Base-by-base conservation (phyloP, 1,140 invertebrate species). In the Thereuonema tuberculata region DNA sequence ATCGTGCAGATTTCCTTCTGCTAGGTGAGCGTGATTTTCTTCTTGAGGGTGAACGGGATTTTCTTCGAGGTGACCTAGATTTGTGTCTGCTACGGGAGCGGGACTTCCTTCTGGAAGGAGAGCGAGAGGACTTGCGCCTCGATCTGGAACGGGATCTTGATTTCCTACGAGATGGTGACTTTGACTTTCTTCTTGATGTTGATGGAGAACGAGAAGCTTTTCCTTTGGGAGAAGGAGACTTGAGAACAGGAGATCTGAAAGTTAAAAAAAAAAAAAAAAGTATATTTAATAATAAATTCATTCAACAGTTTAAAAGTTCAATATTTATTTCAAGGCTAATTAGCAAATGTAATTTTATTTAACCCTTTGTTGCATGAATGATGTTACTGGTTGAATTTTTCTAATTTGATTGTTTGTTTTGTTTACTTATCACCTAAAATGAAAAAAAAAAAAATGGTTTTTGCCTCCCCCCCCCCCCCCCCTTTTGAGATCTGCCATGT, bases 71-170 rank as follows among this genome's bases (percentile, higher is more conserved):
- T 12, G 62, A 56, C 25, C 28, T 26, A 14, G 63, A 63, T 37
- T 63, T 59, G 2, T 27, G 20, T 20, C 57, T 25, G 43, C 53
- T 46, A n/a, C 50, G 61, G 1, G 62, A 63, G 26, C 52, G 56
- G 17, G 47, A 43, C 26, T 37, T 24, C n/a, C 48, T 24, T 61
- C 50, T 1, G 21, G 59, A 65, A 17, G 59, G 59, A 21, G 65
- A 66, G 25, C 64, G 50, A 3, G 63, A 64, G 48, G 50, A 56
- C 31, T 60, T 65, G 1, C 61, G 58, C 25, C 67, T 52, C 9
- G 69, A 70, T n/a, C 69, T 59, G 26, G 69, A 67, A 1, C 62
- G 56, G 14, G 62, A 63, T 15, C 66, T 56, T 31, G 56, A 71
- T 43, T 57, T 57, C 37, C 17, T 58, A 14, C 43, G 5, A 3